Conservation (phyloP, 2,113 vertebrate genomes). For the Semicossyphus pulcher region DNA sequence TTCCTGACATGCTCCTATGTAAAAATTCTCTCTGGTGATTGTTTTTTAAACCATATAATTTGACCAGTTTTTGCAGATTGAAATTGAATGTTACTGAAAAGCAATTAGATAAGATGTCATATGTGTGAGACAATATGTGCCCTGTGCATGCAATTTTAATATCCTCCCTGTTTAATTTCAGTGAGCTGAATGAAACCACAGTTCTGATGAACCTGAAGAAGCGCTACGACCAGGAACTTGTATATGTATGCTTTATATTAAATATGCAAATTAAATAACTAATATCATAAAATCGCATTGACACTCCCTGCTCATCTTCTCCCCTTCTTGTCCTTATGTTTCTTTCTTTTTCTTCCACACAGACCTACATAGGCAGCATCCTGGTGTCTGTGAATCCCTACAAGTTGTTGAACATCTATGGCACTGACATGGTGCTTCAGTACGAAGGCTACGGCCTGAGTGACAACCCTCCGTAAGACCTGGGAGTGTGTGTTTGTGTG, state of each 20-base stretch:
- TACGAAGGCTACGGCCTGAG: slow-evolving; percentile 90
- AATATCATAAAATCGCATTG: slow-evolving; percentile 18
- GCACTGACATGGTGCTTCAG: slow-evolving; percentile 91
- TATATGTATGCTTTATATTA: slow-evolving; percentile 87
- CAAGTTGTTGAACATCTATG: slow-evolving; percentile 92
- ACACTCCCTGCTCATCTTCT: not conserved
- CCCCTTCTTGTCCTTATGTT: slow-evolving; percentile 1
- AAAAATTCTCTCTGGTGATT: not conserved
- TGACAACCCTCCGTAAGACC: slow-evolving; percentile 96
- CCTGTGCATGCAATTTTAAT: slow-evolving; percentile 38
- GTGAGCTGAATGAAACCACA: slow-evolving; percentile 92
- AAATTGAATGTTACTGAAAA: slow-evolving; percentile 33
- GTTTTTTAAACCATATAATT: slow-evolving; percentile 1
- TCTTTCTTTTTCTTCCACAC: not conserved
- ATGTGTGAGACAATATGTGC: slow-evolving; percentile 23
- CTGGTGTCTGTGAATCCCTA: slow-evolving; percentile 95
- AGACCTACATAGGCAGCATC: slow-evolving; percentile 98
- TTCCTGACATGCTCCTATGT: not conserved
- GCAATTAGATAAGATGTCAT: slow-evolving; percentile 32
- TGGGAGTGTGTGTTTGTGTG: slow-evolving; percentile 20
- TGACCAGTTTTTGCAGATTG: not conserved
- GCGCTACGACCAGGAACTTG: slow-evolving; percentile 90
- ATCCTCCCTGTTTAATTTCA: slow-evolving; percentile 71
- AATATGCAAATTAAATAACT: slow-evolving; percentile 44
- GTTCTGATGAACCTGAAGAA: slow-evolving; percentile 93